Percentiles rank a stretch among this genome's conserved stretches.
Conservation (phyloP, 1,140 invertebrate genomes). For the Chrysopa pallens region DNA sequence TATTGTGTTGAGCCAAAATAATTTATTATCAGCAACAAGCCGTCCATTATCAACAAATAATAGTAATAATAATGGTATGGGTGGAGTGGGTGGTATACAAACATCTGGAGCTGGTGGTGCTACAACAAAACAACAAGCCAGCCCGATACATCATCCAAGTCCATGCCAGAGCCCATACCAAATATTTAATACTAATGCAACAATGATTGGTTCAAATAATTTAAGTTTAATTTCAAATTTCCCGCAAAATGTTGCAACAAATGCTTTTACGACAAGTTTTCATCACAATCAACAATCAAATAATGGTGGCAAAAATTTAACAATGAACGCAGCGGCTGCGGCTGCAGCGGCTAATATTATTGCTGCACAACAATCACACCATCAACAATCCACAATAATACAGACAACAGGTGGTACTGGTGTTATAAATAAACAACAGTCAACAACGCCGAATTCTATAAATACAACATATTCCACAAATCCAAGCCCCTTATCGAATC, state of each 20-base stretch:
- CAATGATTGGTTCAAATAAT: constrained; percentile 21
- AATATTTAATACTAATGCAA: constrained; percentile 20
- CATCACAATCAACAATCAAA: background rate
- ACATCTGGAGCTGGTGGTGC: background rate
- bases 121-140: constrained; percentile 6
- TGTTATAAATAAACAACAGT: background rate
- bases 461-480: background rate
- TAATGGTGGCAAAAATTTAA: background rate
- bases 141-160: constrained; percentile 5
- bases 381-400: background rate
- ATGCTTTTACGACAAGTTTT: background rate
- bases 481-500: background rate
- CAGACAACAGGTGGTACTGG: background rate
- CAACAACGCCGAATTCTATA: background rate
- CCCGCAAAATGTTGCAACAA: background rate
- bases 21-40: background rate
- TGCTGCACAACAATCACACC: background rate
- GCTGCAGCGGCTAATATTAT: too few species aligned
- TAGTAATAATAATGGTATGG: too few species aligned
- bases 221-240: constrained; percentile 9
- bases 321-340: too few species aligned
- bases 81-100: background rate
- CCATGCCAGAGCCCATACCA: constrained; percentile 12
- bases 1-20: background rate
- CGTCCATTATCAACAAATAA: too few species aligned